Base-by-base conservation (phyloP, 2,113 vertebrate species). In the Anguilla japonica region DNA sequence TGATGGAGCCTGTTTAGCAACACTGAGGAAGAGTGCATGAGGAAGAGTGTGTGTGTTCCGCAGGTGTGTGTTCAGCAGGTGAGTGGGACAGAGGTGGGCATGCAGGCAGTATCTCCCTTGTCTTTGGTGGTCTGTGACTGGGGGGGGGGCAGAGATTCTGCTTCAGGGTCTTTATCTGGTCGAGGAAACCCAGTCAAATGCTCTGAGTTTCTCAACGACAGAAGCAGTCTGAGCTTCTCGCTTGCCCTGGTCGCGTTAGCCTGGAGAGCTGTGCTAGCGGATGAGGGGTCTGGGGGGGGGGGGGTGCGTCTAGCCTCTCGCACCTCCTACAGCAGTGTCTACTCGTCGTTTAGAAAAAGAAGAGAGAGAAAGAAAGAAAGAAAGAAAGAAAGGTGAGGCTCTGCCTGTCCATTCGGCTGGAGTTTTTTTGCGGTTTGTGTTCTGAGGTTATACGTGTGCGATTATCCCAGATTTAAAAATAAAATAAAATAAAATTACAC, bases 121-220 rank as follows among this genome's bases (percentile, higher is more conserved):
- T 97, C 95, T 97, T 97, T 97, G 96, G 96, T 96, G 96, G 95
- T 92, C 94, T 93, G 93, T 95, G 89, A 90, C 95, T 95, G 95
- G 34, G 34, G 34, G 34, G 91, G 89, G 81, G 75, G 39, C 79
- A 34, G 34, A 34, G 34, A 41, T 71, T 34, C 90, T 88, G 89
- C 91, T 92, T 88, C 91, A 92, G 91, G 92, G 81, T 0, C 78
- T 57, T 89, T 18, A 56, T 84, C 91, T 83, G 91, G 89, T 89
- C n/a, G 90, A 92, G 91, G 11, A 85, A 86, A 88, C 91, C 91
- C 91, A 94, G 86, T 91, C 86, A 84, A 83, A 92, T 92, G 86
- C 93, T 94, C 92, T 91, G 90, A 84, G 79, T 92, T 91, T 91
- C 91, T 92, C 92, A 96, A 92, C 92, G 92, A 96, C 90, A 91